A percentile compares a stretch with the other conserved stretches of the same genome.
These are phyloP conservation scores for Suricata suricatta DNA, from an alignment of 2,113 vertebrate genomes.

Conservation along the genomic window DNA sequence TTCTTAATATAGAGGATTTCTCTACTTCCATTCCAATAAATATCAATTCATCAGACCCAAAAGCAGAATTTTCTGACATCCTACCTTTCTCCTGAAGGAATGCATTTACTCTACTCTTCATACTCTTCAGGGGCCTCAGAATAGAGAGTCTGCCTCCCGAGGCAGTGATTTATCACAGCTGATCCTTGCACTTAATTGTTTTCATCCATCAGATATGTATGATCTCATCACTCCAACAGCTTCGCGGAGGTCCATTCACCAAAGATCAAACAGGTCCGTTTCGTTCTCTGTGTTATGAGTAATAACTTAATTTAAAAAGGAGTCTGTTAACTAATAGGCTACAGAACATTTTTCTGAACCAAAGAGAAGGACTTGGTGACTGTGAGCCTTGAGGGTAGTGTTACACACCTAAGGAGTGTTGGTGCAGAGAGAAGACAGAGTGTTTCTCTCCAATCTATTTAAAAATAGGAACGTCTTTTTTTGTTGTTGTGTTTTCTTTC, in stretches of 20 bases:
- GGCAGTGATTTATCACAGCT: not conserved
- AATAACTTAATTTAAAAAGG: slow-evolving; percentile 1
- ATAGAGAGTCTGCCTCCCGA: not conserved
- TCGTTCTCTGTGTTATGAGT: not conserved
- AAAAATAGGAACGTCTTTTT: not conserved
- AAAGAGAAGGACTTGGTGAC: not conserved
- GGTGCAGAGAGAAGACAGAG: not conserved
- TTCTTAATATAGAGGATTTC: not conserved
- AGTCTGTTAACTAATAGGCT: not conserved
- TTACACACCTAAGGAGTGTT: not conserved
- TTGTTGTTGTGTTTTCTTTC: not conserved
- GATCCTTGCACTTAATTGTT: not conserved
- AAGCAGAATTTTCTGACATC: not conserved
- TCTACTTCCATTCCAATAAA: not conserved
- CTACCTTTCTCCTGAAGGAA: not conserved
- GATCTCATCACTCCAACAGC: not conserved
- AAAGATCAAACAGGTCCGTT: not conserved
- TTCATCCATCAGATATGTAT: not conserved
- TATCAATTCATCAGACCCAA: not conserved
- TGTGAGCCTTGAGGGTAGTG: not conserved
- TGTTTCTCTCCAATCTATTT: not conserved
- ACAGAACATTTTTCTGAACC: not conserved
- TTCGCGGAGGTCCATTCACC: not conserved
- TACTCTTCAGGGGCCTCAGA: not conserved
- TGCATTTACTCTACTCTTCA: not conserved